phyloP scores from a whole-genome alignment of 2,888 invertebrate genomes.

The Mantis religiosa region DNA sequence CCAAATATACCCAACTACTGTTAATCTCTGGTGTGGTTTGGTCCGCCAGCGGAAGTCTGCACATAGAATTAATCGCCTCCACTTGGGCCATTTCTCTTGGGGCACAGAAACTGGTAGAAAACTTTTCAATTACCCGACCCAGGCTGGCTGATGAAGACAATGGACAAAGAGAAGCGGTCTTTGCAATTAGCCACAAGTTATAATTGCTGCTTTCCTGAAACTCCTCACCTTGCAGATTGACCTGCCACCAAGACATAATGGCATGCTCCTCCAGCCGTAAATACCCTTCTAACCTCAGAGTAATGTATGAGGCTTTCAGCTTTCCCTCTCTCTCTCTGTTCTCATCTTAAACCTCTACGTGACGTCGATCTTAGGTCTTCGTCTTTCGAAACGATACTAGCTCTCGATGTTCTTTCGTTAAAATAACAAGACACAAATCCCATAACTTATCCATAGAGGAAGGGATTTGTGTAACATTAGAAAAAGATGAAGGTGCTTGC shows the following conservation, averaged over 20 bases:
- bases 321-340: no score
- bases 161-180: background rate
- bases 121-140: background rate
- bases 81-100: background rate
- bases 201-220: background rate
- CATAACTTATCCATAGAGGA: no score
- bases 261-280: no score
- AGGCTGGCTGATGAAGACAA: background rate
- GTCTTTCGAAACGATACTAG: no score
- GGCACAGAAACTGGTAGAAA: background rate
- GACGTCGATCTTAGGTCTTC: no score
- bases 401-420: no score
- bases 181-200: background rate
- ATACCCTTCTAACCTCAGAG: no score
- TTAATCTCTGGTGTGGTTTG: background rate
- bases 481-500: no score
- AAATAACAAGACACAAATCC: no score
- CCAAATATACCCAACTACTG: background rate
- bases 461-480: no score
- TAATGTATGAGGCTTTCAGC: no score
- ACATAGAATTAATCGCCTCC: background rate
- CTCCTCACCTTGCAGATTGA: background rate
- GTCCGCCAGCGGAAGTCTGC: background rate
- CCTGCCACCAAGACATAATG: background rate
- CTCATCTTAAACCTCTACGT: no score